Conservation (phyloP, 2,797 vertebrate species). For the Hyperoplus lanceolatus region DNA sequence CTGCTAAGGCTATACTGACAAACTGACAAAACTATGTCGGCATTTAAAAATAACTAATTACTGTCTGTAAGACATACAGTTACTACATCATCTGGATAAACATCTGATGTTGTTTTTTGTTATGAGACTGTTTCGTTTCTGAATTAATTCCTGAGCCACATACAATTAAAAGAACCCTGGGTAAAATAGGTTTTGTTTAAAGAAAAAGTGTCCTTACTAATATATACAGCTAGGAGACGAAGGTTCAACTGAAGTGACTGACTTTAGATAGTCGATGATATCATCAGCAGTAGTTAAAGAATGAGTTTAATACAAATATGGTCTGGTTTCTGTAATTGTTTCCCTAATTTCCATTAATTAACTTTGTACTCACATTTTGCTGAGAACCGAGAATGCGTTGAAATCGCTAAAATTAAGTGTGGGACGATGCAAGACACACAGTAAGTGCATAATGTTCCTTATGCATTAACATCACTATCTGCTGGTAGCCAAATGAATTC, state of each 20-base stretch:
- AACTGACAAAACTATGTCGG: constrained; percentile 27
- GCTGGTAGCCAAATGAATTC: no score
- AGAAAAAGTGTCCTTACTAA: no score
- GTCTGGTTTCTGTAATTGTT: not conserved
- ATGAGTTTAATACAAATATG: not conserved
- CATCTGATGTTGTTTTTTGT: constrained; percentile 6
- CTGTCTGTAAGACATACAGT: constrained; percentile 18
- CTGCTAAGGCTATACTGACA: constrained; percentile 66
- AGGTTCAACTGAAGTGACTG: constrained; percentile 4
- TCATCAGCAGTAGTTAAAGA: not conserved
- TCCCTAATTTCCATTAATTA: not conserved
- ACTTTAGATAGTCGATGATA: not conserved
- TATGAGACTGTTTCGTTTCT: constrained; percentile 1
- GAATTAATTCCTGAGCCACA: not conserved
- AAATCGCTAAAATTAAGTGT: not conserved
- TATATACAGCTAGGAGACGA: not conserved
- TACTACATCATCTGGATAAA: constrained; percentile 37
- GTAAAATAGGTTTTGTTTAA: not conserved
- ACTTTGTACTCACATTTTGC: not conserved
- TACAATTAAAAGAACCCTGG: not conserved
- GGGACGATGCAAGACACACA: not conserved
- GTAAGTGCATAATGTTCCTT: no score
- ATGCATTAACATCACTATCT: no score
- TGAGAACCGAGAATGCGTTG: not conserved
- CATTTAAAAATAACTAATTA: constrained; percentile 34